Evolutionary conservation across 2,797 vertebrate genomes (phyloP).

Genomic region (Loriculus beryllinus): DNA sequence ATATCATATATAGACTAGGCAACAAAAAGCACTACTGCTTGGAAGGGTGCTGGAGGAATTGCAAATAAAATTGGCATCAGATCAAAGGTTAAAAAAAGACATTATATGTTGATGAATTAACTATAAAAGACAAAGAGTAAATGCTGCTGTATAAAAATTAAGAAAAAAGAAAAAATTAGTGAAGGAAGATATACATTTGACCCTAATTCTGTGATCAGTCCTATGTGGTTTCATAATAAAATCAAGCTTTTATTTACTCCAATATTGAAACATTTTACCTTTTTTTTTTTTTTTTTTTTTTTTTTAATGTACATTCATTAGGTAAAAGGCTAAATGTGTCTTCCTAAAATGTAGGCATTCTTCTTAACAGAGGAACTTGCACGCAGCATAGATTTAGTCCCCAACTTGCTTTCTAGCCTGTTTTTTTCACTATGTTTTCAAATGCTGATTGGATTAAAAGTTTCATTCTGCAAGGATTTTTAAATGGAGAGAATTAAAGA

Average conservation of each 20-base stretch:
- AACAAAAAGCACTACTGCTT: neutral
- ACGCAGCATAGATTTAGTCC: neutral
- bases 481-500: neutral
- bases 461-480: neutral
- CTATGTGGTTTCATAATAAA: neutral
- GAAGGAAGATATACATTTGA: neutral
- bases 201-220: neutral
- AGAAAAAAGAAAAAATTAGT: neutral
- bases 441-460: neutral
- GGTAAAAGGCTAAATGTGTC: neutral
- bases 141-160: neutral
- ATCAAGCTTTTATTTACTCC: neutral
- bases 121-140: neutral
- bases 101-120: neutral
- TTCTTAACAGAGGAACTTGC: neutral
- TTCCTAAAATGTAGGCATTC: neutral
- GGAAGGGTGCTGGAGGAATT: neutral
- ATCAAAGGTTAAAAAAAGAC: neutral
- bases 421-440: neutral
- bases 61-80: neutral
- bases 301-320: neutral
- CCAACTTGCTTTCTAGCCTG: neutral
- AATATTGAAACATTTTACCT: neutral
- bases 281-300: neutral
- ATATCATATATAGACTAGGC: neutral